These are phyloP conservation scores for Pachyrhynchus sulphureomaculatus DNA, from an alignment of 1,140 invertebrate species.

Conservation along the genomic window DNA sequence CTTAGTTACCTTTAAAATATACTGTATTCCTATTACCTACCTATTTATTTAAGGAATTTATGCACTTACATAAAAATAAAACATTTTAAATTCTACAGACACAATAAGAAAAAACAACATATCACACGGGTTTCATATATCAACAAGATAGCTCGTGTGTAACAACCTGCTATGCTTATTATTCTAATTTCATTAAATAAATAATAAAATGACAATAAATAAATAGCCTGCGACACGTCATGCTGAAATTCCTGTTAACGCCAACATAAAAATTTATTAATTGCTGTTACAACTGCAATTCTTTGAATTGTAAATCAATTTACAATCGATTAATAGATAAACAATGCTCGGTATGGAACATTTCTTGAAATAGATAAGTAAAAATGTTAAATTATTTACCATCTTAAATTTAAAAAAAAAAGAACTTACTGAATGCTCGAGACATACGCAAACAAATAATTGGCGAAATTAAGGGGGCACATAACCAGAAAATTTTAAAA, in stretches of 20 bases:
- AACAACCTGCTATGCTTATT: background rate
- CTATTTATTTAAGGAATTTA: too few relatives aligned
- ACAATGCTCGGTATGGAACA: too few relatives aligned
- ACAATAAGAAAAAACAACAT: background rate
- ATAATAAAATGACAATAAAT: constrained; percentile 3
- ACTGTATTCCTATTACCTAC: too few relatives aligned
- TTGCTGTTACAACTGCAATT: constrained; percentile 4
- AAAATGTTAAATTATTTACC: background rate
- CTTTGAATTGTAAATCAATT: constrained; percentile 4
- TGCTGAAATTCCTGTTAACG: constrained; percentile 11
- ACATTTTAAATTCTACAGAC: too few relatives aligned
- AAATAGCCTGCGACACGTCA: constrained; percentile 2
- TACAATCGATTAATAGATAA: background rate
- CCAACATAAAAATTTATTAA: constrained; percentile 17
- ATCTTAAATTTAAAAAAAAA: too few relatives aligned
- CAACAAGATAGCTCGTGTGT: background rate
- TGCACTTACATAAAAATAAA: too few relatives aligned
- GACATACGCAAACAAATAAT: too few relatives aligned
- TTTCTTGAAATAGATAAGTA: too few relatives aligned
- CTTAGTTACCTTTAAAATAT: too few relatives aligned
- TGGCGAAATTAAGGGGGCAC: too few relatives aligned
- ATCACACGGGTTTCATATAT: background rate
- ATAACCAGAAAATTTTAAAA: too few relatives aligned
- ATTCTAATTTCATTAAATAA: background rate
- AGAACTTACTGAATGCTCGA: too few relatives aligned